phyloP scores from a whole-genome alignment of 2,888 invertebrate genomes.

The Limnephilus marmoratus region DNA sequence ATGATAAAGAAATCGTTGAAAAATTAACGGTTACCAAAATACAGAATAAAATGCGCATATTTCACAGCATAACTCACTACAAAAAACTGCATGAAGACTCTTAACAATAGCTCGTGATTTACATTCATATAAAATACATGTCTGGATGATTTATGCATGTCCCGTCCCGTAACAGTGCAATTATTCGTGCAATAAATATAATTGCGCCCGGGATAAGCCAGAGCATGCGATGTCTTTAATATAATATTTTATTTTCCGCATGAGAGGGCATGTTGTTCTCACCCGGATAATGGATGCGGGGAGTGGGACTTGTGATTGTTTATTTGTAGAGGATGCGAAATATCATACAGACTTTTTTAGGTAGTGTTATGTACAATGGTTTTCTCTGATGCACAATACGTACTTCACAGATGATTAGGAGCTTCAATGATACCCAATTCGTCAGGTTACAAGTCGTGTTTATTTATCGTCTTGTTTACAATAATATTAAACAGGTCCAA shows the following conservation, averaged over 20 bases:
- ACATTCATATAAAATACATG: background rate
- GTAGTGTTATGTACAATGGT: no score
- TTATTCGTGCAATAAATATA: constrained; percentile 29
- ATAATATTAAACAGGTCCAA: no score
- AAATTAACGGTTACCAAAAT: background rate
- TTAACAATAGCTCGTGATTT: background rate
- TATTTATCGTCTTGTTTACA: no score
- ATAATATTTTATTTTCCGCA: constrained; percentile 23
- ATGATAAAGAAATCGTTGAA: background rate
- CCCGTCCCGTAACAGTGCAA: background rate
- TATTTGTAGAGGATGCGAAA: background rate
- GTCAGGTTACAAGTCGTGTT: no score
- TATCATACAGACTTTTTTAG: no score
- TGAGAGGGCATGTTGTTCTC: background rate
- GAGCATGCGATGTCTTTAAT: constrained; percentile 15
- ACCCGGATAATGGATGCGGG: background rate
- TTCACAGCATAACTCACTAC: background rate
- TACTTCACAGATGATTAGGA: no score
- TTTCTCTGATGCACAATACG: no score
- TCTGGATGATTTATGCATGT: background rate
- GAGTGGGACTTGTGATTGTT: background rate
- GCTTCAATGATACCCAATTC: no score
- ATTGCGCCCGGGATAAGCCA: background rate
- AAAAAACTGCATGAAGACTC: background rate
- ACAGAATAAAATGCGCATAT: background rate